Evolutionary conservation across 2,113 vertebrate genomes (phyloP), one percentile per base, ranked within the genome.

Genomic region (Phyllostomus discolor): DNA sequence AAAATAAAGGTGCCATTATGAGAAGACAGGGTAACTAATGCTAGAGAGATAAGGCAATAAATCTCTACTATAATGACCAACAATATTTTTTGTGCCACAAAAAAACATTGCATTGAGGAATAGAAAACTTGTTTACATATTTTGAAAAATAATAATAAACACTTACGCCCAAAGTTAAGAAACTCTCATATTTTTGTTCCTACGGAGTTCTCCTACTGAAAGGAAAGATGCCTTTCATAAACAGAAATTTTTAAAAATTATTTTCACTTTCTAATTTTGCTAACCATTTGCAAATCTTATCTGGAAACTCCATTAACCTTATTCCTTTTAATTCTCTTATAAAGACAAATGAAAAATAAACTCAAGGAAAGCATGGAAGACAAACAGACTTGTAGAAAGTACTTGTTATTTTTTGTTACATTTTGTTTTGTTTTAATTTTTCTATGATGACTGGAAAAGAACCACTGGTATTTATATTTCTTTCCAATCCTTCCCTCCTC

Each of bases 341-440:
- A 52, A 91, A 93, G 35, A 81, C 41, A 91, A 89, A 54, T 24
- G 22, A 90, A 94, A 95, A 7, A 80, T 52, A 75, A n/a, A 88
- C 28, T 83, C 28, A 83, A 73, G 10, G 19, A 88, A 90, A 95
- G 69, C 57, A 7, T 79, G 38, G 76, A 28, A 57, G 14, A 75
- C 7, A 15, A 15, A 43, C 12, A 38, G 72, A 85, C 67, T 72
- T 79, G 33, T 31, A 81, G 26, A 95, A 94, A 96, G 41, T 41
- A 4, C 46, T 96, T 96, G 24, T 38, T 64, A 28, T 46, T 94
- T 88, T 54, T 33, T 46, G 33, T 79, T 64, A 31, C 28, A 64
- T 64, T 86, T 78, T 57, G 72, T 62, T n/a, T 69, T 64, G 57
- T 41, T 90, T 90, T 52, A 48, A 78, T 93, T 93, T 97, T 95